Base-by-base conservation (phyloP, 2,888 invertebrate genomes). In the Morpho helenor region DNA sequence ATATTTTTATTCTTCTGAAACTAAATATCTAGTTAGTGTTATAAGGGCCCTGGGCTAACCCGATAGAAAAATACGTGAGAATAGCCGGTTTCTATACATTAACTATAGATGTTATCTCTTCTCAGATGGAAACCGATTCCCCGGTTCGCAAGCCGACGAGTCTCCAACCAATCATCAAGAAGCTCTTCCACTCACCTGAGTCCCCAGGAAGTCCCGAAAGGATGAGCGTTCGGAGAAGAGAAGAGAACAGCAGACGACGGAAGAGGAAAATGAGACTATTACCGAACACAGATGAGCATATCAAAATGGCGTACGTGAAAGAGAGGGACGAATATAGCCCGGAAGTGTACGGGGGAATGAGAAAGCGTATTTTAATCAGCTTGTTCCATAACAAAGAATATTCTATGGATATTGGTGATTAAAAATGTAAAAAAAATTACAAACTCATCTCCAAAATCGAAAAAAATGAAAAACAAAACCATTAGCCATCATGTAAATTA, bases 301-400 rank as follows among this genome's bases (percentile, higher is more conserved):
- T 87, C 49, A 77, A 81, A 68, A 74, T 69, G 63, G 84, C 77
- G 10, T 87, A 77, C 51, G 73, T 87, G 16, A 76, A 71, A 42
- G 86, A 87, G 73, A 75, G 74, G 58, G 80, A 84, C 10, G 65
- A 70, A n/a, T 77, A 72, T 64, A 82, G 77, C 45, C 81, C 80
- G 2, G 77, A 76, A 3, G 60, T 64, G 3, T 62, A 60, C 10
- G 79, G 69, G 6, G 80, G 76, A 71, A 81, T 83, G 77, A 80
- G 82, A 76, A 81, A 80, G 67, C 77, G 72, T 51, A 76, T 83
- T 48, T 68, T 84, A 61, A 77, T 83, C 52, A 84, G 87, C 63
- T 66, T 84, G 64, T 84, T 87, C 66, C 82, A 83, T 67, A 81
- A 82, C 68, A 84, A 82, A 57, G 84, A 87, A 62, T 87, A 84